Base-by-base conservation (phyloP, 2,888 invertebrate species). In the Zaprionus obscuricornis region DNA sequence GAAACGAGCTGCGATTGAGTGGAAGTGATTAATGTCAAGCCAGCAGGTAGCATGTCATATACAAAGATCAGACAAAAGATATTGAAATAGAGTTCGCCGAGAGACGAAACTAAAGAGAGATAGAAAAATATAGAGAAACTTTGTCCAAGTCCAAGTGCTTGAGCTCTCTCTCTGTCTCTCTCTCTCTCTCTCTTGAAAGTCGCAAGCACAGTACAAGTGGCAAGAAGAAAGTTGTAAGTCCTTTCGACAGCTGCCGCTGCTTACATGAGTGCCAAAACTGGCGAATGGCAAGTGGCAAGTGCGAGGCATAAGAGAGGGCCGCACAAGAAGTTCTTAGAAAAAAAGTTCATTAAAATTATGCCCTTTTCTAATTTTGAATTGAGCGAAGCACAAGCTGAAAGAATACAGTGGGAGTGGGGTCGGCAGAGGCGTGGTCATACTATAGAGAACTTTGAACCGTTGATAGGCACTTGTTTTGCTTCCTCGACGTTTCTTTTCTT, bases 331-430 rank as follows among this genome's bases (percentile, higher is more conserved):
- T 62, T 69, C 72, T 55, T 34, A 69, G 55, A 49, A 71, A 78
- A 57, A 86, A 86, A 84, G 84, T 86, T 84, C 86, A 84, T 84
- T 84, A 86, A 79, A 86, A 83, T 86, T 81, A 77, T 83, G 77
- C 81, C 77, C 78, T 82, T 76, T 82, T 81, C 86, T 86, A 84
- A 82, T 86, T 85, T 78, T 67, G 58, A 84, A 79, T 74, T 73
- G 68, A 20, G 42, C 16, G 40, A 39, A n/a, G n/a, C n/a, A n/a
- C n/a, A n/a, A n/a, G n/a, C n/a, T n/a, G n/a, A n/a, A n/a, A n/a
- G n/a, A n/a, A n/a, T n/a, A 16, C 34, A 36, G 7, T 10, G 26
- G 11, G 26, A 11, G 24, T 3, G 37, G 46, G 37, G 51, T 13
- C 26, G 45, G 16, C 42, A 18, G 31, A 14, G 24, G 16, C 22